A percentile compares a stretch with the other conserved stretches of the same genome.
Conservation (phyloP, 2,113 vertebrate species). For the Percopsis transmontana region DNA sequence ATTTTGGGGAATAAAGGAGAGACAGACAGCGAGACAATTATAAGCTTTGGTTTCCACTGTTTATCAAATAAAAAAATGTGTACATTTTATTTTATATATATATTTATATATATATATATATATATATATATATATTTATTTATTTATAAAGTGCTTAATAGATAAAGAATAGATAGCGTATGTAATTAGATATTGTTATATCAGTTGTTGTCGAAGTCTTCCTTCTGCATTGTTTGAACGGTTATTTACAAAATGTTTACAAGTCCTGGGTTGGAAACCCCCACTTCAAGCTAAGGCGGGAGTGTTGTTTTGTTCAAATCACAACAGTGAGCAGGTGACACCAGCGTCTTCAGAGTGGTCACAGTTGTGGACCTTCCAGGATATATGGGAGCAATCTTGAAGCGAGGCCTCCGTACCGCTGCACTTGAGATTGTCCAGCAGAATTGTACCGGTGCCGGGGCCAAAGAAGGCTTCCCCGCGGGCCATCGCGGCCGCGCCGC, state of each 20-base stretch:
- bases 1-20: constrained; percentile 18
- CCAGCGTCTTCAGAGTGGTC: constrained; percentile 93
- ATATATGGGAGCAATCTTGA: constrained; percentile 89
- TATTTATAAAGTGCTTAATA: constrained; percentile 84
- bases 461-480: constrained; percentile 84
- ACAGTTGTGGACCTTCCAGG: constrained; percentile 95
- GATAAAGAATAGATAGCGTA: constrained; percentile 63
- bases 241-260: constrained; percentile 82
- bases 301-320: constrained; percentile 61
- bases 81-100: constrained; percentile 48
- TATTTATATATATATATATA: constrained; percentile 63
- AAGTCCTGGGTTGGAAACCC: constrained; percentile 61
- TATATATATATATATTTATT: constrained; percentile 66
- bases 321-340: constrained; percentile 80
- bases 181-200: constrained; percentile 60
- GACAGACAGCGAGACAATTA: constrained; percentile 22
- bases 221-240: constrained; percentile 53
- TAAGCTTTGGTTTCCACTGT: constrained; percentile 52
- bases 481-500: constrained; percentile 81
- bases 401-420: constrained; percentile 83
- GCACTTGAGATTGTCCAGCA: constrained; percentile 96
- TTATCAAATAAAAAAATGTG: constrained; percentile 52
- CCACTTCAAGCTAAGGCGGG: constrained; percentile 29
- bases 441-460: constrained; percentile 85
- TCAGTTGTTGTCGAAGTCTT: constrained; percentile 50